A percentile compares a stretch with the other conserved stretches of the same genome.
phyloP scores from a whole-genome alignment of 2,113 vertebrate species.

The Erinaceus europaeus region DNA sequence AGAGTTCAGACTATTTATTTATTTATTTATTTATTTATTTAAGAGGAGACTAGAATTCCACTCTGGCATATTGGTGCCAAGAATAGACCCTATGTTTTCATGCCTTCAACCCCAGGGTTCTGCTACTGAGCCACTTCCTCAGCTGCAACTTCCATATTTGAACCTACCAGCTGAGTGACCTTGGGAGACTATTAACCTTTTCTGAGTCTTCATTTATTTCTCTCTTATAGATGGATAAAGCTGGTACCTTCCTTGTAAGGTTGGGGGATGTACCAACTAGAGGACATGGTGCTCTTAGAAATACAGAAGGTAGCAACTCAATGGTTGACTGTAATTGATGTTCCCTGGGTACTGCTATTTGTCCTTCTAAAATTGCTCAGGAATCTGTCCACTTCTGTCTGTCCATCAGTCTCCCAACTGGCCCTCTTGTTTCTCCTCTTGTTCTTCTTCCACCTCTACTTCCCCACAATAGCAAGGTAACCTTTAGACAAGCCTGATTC shows the following conservation, averaged over 20 bases:
- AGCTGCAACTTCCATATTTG: too few species aligned
- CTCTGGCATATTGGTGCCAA: too few species aligned
- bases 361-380: not conserved
- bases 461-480: not conserved
- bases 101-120: too few species aligned
- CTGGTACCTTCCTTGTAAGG: not conserved
- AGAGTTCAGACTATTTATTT: too few species aligned
- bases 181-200: not conserved
- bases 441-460: not conserved
- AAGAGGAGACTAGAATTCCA: too few species aligned
- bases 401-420: not conserved
- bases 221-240: not conserved
- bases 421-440: not conserved
- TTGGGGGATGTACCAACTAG: not conserved
- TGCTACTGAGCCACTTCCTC: too few species aligned
- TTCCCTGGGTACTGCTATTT: not conserved
- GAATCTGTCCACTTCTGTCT: not conserved
- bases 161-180: not conserved
- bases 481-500: not conserved
- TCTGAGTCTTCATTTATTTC: not conserved
- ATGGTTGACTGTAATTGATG: rapidly evolving
- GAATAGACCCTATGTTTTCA: too few species aligned
- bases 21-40: too few species aligned
- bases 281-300: not conserved
- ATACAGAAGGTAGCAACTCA: not conserved